These are phyloP conservation scores for Geotrupes spiniger DNA, from an alignment of 2,888 invertebrate species.

Conservation along the genomic window DNA sequence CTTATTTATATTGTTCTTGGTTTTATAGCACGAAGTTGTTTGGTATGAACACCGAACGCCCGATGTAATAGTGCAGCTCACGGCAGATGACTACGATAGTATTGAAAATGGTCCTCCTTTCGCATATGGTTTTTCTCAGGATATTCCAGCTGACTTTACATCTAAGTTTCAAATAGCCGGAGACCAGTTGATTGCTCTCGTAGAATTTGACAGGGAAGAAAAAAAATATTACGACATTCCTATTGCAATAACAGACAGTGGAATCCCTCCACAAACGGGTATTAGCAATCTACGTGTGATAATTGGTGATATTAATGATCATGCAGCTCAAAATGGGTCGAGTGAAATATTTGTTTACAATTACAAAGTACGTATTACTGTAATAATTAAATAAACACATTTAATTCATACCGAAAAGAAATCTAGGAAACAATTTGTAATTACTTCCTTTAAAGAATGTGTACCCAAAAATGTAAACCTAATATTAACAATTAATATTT, in stretches of 20 bases:
- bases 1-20: conserved; percentile 21
- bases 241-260: conserved; percentile 85
- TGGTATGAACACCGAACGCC: conserved; percentile 79
- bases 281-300: conserved; percentile 83
- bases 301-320: conserved; percentile 94
- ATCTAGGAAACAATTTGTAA: too few relatives aligned
- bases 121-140: conserved; percentile 64
- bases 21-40: conserved; percentile 72
- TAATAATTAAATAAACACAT: not conserved
- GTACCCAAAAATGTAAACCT: too few relatives aligned
- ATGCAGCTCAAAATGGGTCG: conserved; percentile 80
- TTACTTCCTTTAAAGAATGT: conserved; percentile 7
- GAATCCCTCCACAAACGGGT: conserved; percentile 68
- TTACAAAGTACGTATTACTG: conserved; percentile 64
- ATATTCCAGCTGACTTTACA: conserved; percentile 66
- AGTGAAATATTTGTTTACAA: conserved; percentile 94
- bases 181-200: conserved; percentile 67
- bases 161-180: conserved; percentile 68
- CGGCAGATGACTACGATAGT: conserved; percentile 79
- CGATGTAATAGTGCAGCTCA: conserved; percentile 59
- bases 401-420: too few relatives aligned
- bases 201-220: conserved; percentile 81
- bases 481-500: too few relatives aligned
- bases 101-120: conserved; percentile 85
- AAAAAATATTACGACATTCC: conserved; percentile 86